Evolutionary conservation across 2,888 invertebrate species (phyloP), one percentile per base, ranked within the genome.

Genomic region (Drosophila birchii): DNA sequence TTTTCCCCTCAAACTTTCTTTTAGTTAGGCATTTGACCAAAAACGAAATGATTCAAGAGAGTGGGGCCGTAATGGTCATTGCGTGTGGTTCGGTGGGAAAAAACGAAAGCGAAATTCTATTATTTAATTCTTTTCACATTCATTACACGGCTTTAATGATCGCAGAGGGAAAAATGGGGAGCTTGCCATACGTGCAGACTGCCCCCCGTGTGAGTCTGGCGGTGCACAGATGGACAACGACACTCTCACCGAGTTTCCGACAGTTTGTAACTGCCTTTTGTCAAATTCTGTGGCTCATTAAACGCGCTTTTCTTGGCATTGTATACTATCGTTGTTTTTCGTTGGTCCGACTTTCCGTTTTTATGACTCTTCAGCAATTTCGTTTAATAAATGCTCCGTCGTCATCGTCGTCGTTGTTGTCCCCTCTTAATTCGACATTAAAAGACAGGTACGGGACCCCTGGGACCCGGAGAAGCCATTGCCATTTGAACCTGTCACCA

Each of bases 71-170:
- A 83, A 82, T 58, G 70, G 71, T 75, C 81, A 76, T 87, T 87
- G 85, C 88, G 80, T 82, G 86, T 70, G 74, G 70, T 63, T 70
- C 47, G 64, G 69, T 86, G 80, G 78, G 81, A 86, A 68, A 74
- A 74, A 91, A 90, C 77, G 91, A 91, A 91, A 91, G 91, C 82
- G 90, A 91, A 91, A 91, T 90, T 90, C 85, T 91, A 88, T 91
- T 91, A 91, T 91, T 91, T 88, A 90, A 90, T 91, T 91, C 89
- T 88, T 88, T 89, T 79, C 78, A 86, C 85, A 86, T 87, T 86
- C 79, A 82, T 88, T 86, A 80, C 86, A 79, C 68, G 80, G 80
- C 58, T 79, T 85, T 82, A 84, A 87, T 82, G 80, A 75, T 58
- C 51, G 66, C 51, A 16, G 39, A 16, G 45, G 45, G 6, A 45